Evolutionary conservation across 2,113 vertebrate species (phyloP).

Genomic region (Speoplatyrhinus poulsoni): DNA sequence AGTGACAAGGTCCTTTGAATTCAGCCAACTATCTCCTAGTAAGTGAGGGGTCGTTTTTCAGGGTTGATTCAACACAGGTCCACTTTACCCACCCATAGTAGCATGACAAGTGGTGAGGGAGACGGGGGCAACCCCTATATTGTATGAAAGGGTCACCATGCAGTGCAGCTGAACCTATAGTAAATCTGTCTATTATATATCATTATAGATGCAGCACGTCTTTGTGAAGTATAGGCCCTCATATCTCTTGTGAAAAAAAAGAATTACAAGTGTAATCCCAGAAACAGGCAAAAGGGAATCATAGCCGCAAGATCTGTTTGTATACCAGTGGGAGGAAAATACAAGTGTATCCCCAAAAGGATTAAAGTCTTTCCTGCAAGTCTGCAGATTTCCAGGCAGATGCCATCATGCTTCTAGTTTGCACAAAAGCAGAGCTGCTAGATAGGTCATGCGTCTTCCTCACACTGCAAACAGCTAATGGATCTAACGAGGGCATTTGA

Average conservation of each 20-base stretch:
- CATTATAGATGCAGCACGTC: constrained; percentile 4
- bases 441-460: constrained; percentile 28
- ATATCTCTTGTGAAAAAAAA: background rate
- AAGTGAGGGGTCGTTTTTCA: constrained; percentile 70
- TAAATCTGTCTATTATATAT: background rate
- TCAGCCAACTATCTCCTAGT: constrained; percentile 65
- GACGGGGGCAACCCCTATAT: constrained; percentile 12
- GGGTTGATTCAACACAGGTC: constrained; percentile 64
- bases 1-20: constrained; percentile 76
- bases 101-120: constrained; percentile 18
- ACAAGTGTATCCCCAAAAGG: constrained; percentile 25
- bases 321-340: background rate
- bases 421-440: constrained; percentile 23
- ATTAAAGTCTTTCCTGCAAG: constrained; percentile 32
- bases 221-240: background rate
- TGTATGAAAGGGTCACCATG: constrained; percentile 29
- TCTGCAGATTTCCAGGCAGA: constrained; percentile 36
- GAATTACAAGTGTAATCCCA: constrained; percentile 21
- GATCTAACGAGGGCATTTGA: background rate
- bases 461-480: constrained; percentile 22
- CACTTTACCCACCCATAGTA: constrained; percentile 44
- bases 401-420: constrained; percentile 41
- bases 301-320: too few species aligned
- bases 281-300: background rate
- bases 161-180: constrained; percentile 22